Evolutionary conservation across 2,113 vertebrate genomes (phyloP).

Genomic region (Anolis carolinensis): DNA sequence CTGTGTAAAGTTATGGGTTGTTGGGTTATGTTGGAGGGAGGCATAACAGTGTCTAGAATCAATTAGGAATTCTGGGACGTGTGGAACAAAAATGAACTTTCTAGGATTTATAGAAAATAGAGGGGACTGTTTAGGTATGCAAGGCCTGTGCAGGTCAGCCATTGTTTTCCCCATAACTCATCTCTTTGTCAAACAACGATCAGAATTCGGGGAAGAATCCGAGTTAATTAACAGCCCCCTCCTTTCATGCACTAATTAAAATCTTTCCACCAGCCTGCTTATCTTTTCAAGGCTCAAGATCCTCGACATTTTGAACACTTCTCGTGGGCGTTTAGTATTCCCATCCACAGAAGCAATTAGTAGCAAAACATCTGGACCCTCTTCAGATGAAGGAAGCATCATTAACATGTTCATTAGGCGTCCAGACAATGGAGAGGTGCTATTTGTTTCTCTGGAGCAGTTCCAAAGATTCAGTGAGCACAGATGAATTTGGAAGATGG

Average conservation of each 20-base stretch:
- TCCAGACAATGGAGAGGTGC: constrained; percentile 5
- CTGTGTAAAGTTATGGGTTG: too few species aligned
- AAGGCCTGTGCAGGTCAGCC: neutral
- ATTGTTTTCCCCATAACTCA: constrained; percentile 20
- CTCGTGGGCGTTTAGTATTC: constrained; percentile 17
- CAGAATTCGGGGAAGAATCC: neutral
- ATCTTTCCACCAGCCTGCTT: constrained; percentile 16
- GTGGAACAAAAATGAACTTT: neutral
- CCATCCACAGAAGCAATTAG: constrained; percentile 22
- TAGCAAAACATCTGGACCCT: constrained; percentile 31
- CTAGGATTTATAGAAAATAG: neutral
- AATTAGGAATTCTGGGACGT: too few species aligned
- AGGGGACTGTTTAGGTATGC: constrained; percentile 9
- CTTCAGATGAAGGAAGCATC: constrained; percentile 20
- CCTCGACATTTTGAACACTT: constrained; percentile 19
- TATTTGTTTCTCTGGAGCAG: constrained; percentile 11
- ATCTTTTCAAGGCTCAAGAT: constrained; percentile 20
- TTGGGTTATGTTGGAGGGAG: too few species aligned
- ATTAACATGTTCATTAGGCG: constrained; percentile 17
- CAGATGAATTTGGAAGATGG: neutral
- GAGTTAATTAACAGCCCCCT: constrained; percentile 26
- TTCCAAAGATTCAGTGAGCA: neutral
- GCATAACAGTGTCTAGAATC: too few species aligned
- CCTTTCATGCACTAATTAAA: constrained; percentile 18
- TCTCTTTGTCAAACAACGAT: constrained; percentile 11